Conservation (phyloP, 2,888 invertebrate species). For the Julus scandinavius region DNA sequence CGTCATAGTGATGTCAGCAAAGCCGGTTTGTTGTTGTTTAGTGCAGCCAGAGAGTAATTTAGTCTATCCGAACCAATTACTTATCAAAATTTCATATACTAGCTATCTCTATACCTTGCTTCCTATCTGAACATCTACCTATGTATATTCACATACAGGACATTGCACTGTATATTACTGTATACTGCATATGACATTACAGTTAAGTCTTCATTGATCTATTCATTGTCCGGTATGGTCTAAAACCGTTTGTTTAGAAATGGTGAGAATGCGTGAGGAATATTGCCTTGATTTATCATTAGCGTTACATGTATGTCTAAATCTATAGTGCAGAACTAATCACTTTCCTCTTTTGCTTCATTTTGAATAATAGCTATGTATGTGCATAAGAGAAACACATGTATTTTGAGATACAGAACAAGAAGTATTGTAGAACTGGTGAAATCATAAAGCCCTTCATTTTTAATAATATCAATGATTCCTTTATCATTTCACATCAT, state of each 20-base stretch:
- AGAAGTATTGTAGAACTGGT: no score
- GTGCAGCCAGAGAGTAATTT: neutral
- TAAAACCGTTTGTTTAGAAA: neutral
- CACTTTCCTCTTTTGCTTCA: no score
- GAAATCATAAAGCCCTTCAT: no score
- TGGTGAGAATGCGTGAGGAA: neutral
- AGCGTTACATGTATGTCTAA: no score
- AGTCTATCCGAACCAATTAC: neutral
- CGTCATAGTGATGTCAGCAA: neutral
- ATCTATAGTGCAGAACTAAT: no score
- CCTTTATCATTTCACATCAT: no score
- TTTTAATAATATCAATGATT: no score
- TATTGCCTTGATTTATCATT: neutral
- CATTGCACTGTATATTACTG: neutral
- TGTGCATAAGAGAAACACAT: no score
- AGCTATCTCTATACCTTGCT: neutral
- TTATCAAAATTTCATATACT: constrained; percentile 3
- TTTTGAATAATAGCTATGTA: no score
- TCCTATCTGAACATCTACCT: neutral
- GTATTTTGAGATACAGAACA: no score
- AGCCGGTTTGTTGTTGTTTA: neutral
- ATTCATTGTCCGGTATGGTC: neutral
- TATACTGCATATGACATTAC: neutral
- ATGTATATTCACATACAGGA: neutral
- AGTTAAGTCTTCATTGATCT: neutral